phyloP scores from a whole-genome alignment of 2,113 vertebrate species.

The Gila orcuttii region DNA sequence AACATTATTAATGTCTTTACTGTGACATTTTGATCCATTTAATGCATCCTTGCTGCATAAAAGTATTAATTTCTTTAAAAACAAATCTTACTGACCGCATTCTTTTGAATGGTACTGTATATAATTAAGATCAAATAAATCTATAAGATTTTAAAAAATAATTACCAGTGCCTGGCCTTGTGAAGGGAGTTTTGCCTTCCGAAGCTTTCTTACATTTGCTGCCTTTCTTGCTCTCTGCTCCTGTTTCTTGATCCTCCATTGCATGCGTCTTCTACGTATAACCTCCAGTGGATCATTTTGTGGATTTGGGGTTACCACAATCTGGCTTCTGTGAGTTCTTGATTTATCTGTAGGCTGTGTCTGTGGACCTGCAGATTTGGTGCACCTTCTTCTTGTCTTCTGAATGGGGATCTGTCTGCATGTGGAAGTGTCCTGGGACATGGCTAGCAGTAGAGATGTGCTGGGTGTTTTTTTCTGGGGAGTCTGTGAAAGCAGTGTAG shows the following conservation, averaged over 20 bases:
- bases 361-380: not conserved
- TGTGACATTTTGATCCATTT: no score
- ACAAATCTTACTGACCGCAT: not conserved
- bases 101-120: not conserved
- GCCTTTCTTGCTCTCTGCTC: slow-evolving; percentile 79
- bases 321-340: slow-evolving; percentile 1
- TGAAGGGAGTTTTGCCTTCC: not conserved
- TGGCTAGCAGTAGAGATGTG: slow-evolving; percentile 35
- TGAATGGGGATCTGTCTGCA: slow-evolving; percentile 9
- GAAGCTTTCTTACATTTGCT: slow-evolving; percentile 58
- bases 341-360: slow-evolving; percentile 28
- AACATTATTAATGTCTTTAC: not conserved
- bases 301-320: slow-evolving; percentile 15
- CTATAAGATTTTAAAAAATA: not conserved
- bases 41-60: not conserved
- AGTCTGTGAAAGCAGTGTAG: not conserved
- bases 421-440: not conserved
- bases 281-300: slow-evolving; percentile 72
- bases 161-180: not conserved
- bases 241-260: slow-evolving; percentile 81
- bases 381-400: slow-evolving; percentile 13
- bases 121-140: not conserved
- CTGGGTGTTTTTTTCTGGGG: slow-evolving; percentile 62
- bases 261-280: slow-evolving; percentile 74
- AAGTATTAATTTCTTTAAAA: not conserved